Evolutionary conservation across 2,113 vertebrate genomes (phyloP), one percentile per base, ranked within the genome.

Genomic region (Redunca redunca): DNA sequence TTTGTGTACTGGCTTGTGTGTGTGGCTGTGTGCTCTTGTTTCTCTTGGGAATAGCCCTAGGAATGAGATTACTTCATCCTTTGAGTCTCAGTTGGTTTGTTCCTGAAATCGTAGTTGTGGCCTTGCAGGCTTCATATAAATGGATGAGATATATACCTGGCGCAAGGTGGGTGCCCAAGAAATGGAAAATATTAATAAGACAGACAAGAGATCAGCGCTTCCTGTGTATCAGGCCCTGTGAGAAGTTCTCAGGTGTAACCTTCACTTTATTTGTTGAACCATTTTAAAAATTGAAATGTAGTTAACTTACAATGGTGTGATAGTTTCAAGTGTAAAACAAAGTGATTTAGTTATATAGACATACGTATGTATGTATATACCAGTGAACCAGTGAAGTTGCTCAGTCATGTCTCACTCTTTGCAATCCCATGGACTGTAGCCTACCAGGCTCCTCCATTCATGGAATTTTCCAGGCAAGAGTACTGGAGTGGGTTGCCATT

Each of bases 141-240:
- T 14, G 14, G 78, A 64, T 33, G 58, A 64, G 77, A 21, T 30
- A 11, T 1, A 13, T 4, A 17, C 33, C 7, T 62, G 25, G 57
- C 16, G 5, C 46, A 53, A 40, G 23, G 78, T 40, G 58, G 58
- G 50, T 53, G 58, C 17, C 8, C 16, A 40, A 15, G n/a, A 43
- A 64, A 53, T 8, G 50, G 60, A 46, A 55, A 62, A 62, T 55
- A 23, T 23, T n/a, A 5, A 46, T 11, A 43, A 64, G 67, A 85
- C 40, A 43, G 23, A 80, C 11, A 53, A 43, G 30, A 43, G n/a
- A 15, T 53, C 80, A 57, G 81, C 14, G 26, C 21, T 84, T 12
- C 1, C 57, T 82, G 6, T 7, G 19, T 10, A 9, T 53, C 26
- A 19, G 91, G 52, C 40, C 82, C 19, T 0, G 0, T 3, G 21